Base-by-base conservation (phyloP, 2,888 invertebrate species). In the Dyspetes luteomarginatus region DNA sequence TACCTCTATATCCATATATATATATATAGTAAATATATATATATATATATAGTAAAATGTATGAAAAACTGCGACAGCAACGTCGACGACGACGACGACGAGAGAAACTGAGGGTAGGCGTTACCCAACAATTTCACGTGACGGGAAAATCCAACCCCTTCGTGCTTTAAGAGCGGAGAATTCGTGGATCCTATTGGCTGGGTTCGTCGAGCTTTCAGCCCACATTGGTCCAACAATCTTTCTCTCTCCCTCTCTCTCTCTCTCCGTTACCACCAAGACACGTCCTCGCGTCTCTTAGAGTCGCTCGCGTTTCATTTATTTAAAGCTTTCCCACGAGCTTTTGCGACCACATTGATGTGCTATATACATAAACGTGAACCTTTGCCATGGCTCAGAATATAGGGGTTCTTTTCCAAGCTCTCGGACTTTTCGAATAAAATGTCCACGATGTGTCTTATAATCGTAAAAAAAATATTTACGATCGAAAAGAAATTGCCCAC, bases 111-210 rank as follows among this genome's bases (percentile, higher is more conserved):
- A 48, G 69, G 22, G 81, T 83, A 81, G 83, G 83, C 83, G 83
- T 81, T 73, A 79, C 77, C 72, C 19, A 19, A 67, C 30, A 62
- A 64, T 64, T 71, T 68, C 81, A 79, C 82, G 83, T 82, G 73
- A 82, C 73, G 26, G 71, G 52, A 30, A 67, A 82, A 82, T 68
- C 82, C 83, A 82, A 76, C 83, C 83, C 82, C 78, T 81, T 81
- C 62, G 78, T 67, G 78, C 45, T 72, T 30, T 50, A 71, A 68
- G 28, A 81, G 77, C 77, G 12, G 62, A 79, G 45, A 64, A 48
- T 64, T 41, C 65, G 52, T 52, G 48, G 22, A 52, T 48, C 41
- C 64, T 65, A 84, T 84, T 84, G 83, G 83, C 62, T 73, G 73
- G 62, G 41, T 30, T 22, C 7, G 50, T 56, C 30, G 77, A 79